Percentiles rank a stretch among this genome's conserved stretches.
Evolutionary conservation across 2,797 vertebrate genomes (phyloP).

Genomic region (Enteromius thamalakanensis): DNA sequence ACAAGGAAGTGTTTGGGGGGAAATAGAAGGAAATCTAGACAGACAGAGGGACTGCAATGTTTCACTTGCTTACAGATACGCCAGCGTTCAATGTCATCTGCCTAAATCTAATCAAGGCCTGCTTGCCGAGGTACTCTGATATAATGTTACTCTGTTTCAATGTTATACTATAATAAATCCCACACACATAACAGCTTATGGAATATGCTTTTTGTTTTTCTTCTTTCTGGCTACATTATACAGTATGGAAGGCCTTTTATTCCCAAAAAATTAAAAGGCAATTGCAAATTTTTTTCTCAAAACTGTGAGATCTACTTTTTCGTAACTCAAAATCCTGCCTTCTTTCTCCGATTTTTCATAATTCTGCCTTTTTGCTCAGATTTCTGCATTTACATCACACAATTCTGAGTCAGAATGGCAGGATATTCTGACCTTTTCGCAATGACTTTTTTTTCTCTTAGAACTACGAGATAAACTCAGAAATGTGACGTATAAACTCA

Average conservation of each 20-base stretch:
- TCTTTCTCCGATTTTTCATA: not conserved
- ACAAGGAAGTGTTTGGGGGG: not conserved
- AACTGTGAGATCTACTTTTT: not conserved
- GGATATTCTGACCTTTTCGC: no score
- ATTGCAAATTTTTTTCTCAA: not conserved
- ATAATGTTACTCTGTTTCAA: conserved; percentile 24
- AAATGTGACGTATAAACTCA: no score
- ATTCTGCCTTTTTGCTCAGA: not conserved
- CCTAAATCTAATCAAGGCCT: conserved; percentile 31
- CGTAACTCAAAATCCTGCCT: not conserved
- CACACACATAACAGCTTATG: conserved; percentile 30
- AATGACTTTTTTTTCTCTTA: not conserved
- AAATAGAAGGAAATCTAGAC: conserved; percentile 21
- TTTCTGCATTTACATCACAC: not conserved
- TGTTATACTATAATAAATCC: conserved; percentile 39
- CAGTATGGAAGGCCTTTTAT: not conserved
- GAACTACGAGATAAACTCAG: no score
- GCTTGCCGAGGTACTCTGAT: conserved; percentile 25
- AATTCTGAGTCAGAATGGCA: not conserved
- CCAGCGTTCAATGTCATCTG: conserved; percentile 40
- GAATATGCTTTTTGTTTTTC: conserved; percentile 20
- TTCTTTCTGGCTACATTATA: not conserved
- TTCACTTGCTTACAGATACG: conserved; percentile 43
- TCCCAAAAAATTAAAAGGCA: not conserved
- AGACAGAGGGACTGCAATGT: conserved; percentile 22